Percentiles rank a stretch among this genome's conserved stretches.
phyloP scores from a whole-genome alignment of 2,888 invertebrate species.

The Hanleya hanleyi region DNA sequence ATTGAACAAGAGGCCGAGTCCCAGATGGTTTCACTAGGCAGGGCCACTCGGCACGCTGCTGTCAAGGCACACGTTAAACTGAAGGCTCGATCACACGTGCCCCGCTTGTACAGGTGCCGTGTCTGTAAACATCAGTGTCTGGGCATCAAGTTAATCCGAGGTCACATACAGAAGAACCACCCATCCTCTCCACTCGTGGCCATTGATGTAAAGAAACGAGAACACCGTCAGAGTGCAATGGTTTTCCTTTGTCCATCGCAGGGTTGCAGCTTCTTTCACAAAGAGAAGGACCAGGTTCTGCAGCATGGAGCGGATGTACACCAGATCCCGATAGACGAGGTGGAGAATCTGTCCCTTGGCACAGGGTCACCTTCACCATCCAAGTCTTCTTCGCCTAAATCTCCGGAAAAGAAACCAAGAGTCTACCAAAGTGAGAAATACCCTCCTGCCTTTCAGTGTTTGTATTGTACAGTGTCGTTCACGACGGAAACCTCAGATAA shows the following conservation, averaged over 20 bases:
- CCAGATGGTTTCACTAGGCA: slow-evolving; percentile 20
- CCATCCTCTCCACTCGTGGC: neutral
- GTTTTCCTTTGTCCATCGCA: neutral
- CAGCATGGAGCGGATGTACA: neutral
- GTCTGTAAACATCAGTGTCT: slow-evolving; percentile 39
- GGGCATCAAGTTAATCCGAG: slow-evolving; percentile 41
- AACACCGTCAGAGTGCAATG: neutral
- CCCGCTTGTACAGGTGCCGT: slow-evolving; percentile 42
- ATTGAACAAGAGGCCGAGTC: slow-evolving; percentile 32
- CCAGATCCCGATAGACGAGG: neutral
- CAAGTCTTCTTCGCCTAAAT: neutral
- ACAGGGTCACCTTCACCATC: neutral
- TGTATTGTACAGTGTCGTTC: neutral
- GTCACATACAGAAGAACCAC: slow-evolving; percentile 36
- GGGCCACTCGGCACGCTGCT: slow-evolving; percentile 43
- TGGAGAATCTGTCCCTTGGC: neutral
- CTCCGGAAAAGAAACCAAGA: neutral
- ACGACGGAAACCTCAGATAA: neutral
- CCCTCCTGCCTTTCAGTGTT: neutral
- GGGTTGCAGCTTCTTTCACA: neutral
- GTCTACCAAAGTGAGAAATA: too few relatives aligned
- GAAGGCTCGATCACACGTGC: slow-evolving; percentile 34
- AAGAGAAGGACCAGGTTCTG: neutral
- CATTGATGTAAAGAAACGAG: neutral
- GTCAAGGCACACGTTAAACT: slow-evolving; percentile 38